Conservation (phyloP, 37 sponge, comb jelly and placozoan genomes). For the Lycopodina hypogea region DNA sequence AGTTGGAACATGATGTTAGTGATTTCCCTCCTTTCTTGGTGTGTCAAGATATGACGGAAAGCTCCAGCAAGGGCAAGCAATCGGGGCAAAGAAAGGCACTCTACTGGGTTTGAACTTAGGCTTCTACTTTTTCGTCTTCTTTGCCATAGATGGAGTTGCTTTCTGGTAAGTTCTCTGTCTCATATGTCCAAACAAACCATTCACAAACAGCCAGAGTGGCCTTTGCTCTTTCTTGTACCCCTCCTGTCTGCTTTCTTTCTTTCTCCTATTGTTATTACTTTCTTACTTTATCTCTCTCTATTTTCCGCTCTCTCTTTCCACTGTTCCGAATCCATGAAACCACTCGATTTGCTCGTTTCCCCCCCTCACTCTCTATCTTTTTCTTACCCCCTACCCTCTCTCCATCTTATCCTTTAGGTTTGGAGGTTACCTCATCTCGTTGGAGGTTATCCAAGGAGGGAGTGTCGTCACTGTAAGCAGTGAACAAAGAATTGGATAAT, state of each 20-base stretch:
- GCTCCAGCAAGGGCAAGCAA: conserved; percentile 40
- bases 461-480: conserved; percentile 50
- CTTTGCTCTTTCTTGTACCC: background rate
- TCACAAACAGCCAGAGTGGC: too few species aligned
- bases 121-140: conserved; percentile 58
- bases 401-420: conserved; percentile 29
- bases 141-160: conserved; percentile 43
- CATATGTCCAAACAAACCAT: too few species aligned
- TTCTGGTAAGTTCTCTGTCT: conserved; percentile 47
- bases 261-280: background rate
- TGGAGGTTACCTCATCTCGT: conserved; percentile 47
- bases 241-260: background rate
- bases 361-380: background rate
- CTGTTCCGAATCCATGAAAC: background rate
- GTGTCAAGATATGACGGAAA: conserved; percentile 31
- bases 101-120: conserved; percentile 38
- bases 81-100: conserved; percentile 66
- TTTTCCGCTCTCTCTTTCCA: too few species aligned
- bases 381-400: background rate
- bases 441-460: conserved; percentile 15
- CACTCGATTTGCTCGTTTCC: background rate
- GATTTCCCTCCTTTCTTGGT: background rate
- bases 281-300: background rate
- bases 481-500: background rate
- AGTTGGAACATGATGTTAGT: background rate